Evolutionary conservation across 2,888 invertebrate species (phyloP).

Genomic region (Metalampra italica): DNA sequence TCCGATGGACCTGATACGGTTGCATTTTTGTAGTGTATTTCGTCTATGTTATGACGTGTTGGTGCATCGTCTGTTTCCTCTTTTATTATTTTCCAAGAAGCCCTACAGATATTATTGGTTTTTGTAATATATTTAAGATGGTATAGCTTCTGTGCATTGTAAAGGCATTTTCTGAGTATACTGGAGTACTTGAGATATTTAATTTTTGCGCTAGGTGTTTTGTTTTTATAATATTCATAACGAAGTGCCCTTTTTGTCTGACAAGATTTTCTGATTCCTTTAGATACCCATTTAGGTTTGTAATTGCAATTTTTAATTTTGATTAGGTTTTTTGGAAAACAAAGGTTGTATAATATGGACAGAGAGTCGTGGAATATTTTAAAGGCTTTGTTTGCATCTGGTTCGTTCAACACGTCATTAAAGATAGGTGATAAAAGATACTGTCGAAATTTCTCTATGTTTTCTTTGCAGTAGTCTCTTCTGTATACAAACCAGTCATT

Average conservation of each 20-base stretch:
- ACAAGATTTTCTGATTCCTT: background rate
- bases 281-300: background rate
- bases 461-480: conserved; percentile 2
- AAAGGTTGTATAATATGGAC: background rate
- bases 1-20: background rate
- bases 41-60: background rate
- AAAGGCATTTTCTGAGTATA: background rate
- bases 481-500: background rate
- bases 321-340: conserved; percentile 3
- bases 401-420: background rate
- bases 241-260: background rate
- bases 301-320: background rate
- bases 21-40: background rate
- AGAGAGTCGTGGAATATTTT: conserved; percentile 2
- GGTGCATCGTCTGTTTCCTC: background rate
- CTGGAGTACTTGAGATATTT: background rate
- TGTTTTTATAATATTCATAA: background rate
- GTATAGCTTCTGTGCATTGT: background rate
- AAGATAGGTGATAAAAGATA: background rate
- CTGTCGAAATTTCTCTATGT: conserved; percentile 1
- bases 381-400: conserved; percentile 1
- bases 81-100: conserved; percentile 3
- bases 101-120: conserved; percentile 1
- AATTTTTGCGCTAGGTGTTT: background rate
- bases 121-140: background rate